These are phyloP conservation scores for Phaedon cochleariae DNA, from an alignment of 2,888 invertebrate genomes.

Conservation along the genomic window DNA sequence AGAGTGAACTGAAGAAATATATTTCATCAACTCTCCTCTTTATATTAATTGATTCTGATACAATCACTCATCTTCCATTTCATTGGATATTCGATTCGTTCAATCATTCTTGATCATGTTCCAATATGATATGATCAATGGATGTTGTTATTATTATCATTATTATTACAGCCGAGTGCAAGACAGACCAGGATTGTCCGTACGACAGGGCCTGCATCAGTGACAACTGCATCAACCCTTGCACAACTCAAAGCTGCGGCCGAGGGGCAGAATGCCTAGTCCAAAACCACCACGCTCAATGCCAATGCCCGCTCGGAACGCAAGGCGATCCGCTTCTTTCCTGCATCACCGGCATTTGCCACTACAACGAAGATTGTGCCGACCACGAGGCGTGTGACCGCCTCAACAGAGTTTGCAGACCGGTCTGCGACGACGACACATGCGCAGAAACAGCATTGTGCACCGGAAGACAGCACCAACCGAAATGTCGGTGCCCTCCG, in stretches of 20 bases:
- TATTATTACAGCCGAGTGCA: constrained; percentile 77
- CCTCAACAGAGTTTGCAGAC: constrained; percentile 82
- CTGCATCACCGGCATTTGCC: constrained; percentile 84
- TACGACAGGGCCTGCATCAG: constrained; percentile 83
- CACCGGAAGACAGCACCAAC: constrained; percentile 76
- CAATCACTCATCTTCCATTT: too few relatives aligned
- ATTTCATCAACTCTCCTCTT: too few relatives aligned
- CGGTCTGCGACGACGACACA: constrained; percentile 82
- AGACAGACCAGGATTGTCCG: constrained; percentile 81
- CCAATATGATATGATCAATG: too few relatives aligned
- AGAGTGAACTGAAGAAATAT: too few relatives aligned
- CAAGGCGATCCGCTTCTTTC: constrained; percentile 84
- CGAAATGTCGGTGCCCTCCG: constrained; percentile 78
- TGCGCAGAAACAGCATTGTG: constrained; percentile 85
- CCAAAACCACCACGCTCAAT: constrained; percentile 80
- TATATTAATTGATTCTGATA: too few relatives aligned
- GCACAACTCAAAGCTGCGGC: constrained; percentile 75
- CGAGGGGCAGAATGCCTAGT: constrained; percentile 80
- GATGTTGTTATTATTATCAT: too few relatives aligned
- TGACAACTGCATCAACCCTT: constrained; percentile 83
- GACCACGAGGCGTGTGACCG: constrained; percentile 86
- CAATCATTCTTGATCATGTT: too few relatives aligned
- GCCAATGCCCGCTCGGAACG: constrained; percentile 84
- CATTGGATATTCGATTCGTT: too few relatives aligned
- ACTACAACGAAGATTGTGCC: constrained; percentile 89